Base-by-base conservation (phyloP, 1,140 invertebrate species). In the Akabosia matsudoensis region DNA sequence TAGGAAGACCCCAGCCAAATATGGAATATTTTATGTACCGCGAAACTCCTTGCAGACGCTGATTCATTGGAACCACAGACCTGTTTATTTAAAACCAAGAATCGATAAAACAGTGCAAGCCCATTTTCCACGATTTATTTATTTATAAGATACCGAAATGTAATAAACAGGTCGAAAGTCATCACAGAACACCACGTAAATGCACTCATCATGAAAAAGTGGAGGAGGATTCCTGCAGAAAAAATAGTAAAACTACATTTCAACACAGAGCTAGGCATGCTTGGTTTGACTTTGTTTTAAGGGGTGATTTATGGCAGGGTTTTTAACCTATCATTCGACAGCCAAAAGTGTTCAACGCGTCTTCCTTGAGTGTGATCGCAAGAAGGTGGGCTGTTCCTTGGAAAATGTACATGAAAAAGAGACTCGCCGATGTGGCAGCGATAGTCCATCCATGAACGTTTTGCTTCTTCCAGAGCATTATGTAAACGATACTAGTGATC, bases 381-480 rank as follows among this genome's bases (percentile, higher is more conserved):
- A 72, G 2, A 1, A 51, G 14, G 28, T 72, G 70, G 10, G 28
- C 70, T 18, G 56, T 71, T 1, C 30, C 76, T 26, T 78, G 18
- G 33, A 78, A 78, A 33, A 79, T 54, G 33, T 77, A 75, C 54
- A 79, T 56, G 22, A 79, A 70, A 30, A 79, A 77, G 71, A 81
- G 75, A 24, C 76, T 78, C 0, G 22, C 33, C 0, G 76, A 75
- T 14, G 73, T 51, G 0, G 61, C 61, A 3, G 74, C 74, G 0
- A 81, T 70, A 0, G 78, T 76, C 78, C 78, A 81, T 18, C 80
- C 80, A 71, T 81, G 80, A 33, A 81, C 34, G 34, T 76, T 79
- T 34, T 79, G 80, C 26, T 76, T 76, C 26, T 78, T 76, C 80
- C 80, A 81, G 18, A 81, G 45, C 13, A 79, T 10, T 13, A 71